phyloP scores from a whole-genome alignment of 2,797 vertebrate species.

The Poliocrania exsul region DNA sequence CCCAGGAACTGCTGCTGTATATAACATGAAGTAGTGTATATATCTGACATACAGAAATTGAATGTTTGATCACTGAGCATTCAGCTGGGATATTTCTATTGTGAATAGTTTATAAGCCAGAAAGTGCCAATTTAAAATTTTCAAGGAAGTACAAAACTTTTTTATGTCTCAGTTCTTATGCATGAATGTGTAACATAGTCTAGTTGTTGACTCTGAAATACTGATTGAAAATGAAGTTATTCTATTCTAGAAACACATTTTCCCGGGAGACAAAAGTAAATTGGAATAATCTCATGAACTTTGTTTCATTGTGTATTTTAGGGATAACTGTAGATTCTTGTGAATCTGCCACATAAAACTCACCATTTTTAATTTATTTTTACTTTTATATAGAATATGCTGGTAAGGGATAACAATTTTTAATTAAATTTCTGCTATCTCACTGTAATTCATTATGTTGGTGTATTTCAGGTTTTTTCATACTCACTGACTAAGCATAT shows the following conservation, averaged over 20 bases:
- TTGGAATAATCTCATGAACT: background rate
- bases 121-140: background rate
- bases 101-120: background rate
- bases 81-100: slow-evolving; percentile 2
- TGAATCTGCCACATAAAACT: background rate
- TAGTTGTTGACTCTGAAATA: background rate
- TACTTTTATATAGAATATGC: background rate
- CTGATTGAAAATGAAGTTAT: background rate
- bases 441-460: background rate
- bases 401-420: background rate
- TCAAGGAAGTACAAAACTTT: background rate
- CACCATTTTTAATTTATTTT: background rate
- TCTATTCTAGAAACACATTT: background rate
- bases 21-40: background rate
- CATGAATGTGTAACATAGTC: background rate
- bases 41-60: background rate
- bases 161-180: background rate
- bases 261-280: background rate
- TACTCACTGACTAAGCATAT: background rate
- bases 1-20: background rate
- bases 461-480: background rate
- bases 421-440: background rate
- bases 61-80: background rate
- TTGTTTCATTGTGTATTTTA: background rate
- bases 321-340: background rate